phyloP scores from a whole-genome alignment of 1,140 invertebrate species.

The Drosophila nikananu region DNA sequence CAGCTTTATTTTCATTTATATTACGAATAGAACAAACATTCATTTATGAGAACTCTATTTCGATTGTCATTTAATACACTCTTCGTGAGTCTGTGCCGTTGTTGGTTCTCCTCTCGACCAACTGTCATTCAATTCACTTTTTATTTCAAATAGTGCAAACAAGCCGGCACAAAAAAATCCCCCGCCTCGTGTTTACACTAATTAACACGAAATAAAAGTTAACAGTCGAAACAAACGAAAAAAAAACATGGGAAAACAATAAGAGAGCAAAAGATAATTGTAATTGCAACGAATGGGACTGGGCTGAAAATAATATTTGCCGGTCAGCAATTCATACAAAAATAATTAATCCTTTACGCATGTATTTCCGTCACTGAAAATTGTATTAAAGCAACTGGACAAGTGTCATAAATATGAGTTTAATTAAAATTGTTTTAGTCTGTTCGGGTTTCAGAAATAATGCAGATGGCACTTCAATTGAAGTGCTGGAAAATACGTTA shows the following conservation, averaged over 20 bases:
- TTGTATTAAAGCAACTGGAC: slow-evolving; percentile 28
- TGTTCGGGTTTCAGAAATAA: slow-evolving; percentile 13
- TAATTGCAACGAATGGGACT: slow-evolving; percentile 34
- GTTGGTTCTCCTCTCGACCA: slow-evolving; percentile 36
- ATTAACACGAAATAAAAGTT: slow-evolving; percentile 50
- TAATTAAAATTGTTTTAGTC: slow-evolving; percentile 31
- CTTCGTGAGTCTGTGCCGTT: slow-evolving; percentile 15
- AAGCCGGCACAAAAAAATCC: not conserved
- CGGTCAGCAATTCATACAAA: slow-evolving; percentile 37
- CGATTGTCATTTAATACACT: slow-evolving; percentile 32
- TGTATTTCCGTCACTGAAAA: not conserved
- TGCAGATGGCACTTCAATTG: slow-evolving; percentile 3
- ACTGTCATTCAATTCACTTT: slow-evolving; percentile 38
- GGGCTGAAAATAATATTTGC: slow-evolving; percentile 42
- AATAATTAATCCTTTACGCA: slow-evolving; percentile 32
- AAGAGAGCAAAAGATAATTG: slow-evolving; percentile 27
- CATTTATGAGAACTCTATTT: slow-evolving; percentile 24
- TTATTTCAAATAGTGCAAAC: slow-evolving; percentile 21
- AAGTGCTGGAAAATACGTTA: slow-evolving; percentile 7
- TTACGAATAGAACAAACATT: slow-evolving; percentile 35
- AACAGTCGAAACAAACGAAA: slow-evolving; percentile 8
- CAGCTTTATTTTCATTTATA: slow-evolving; percentile 25
- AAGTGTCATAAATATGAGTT: slow-evolving; percentile 31
- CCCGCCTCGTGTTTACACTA: slow-evolving; percentile 31
- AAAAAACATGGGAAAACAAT: not conserved